A percentile compares a stretch with the other conserved stretches of the same genome.
Evolutionary conservation across 1,140 invertebrate genomes (phyloP).

Genomic region (Lithobius niger): DNA sequence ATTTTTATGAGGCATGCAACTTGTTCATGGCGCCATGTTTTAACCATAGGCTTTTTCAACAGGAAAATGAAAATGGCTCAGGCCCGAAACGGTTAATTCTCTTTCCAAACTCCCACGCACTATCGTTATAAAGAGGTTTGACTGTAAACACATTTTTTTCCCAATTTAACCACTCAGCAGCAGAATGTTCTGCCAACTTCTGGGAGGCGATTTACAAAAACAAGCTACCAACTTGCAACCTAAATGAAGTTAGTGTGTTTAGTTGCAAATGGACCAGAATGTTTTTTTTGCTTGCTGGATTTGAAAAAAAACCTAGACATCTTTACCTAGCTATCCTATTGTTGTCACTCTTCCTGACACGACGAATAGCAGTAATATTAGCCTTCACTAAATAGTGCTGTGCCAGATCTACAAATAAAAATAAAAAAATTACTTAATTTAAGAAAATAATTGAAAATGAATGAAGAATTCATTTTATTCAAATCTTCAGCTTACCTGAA

Average conservation of each 20-base stretch:
- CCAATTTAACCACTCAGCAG: no score
- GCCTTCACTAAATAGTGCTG: conserved; percentile 52
- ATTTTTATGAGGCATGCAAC: no score
- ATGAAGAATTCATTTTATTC: neutral
- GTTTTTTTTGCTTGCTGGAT: neutral
- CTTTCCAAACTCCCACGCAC: no score
- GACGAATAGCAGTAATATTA: conserved; percentile 81
- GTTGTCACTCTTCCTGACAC: conserved; percentile 92
- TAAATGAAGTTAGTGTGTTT: neutral
- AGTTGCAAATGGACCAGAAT: neutral
- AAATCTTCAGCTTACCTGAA: conserved; percentile 46
- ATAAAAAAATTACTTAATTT: conserved; percentile 2
- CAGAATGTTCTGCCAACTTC: no score
- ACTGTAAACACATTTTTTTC: no score
- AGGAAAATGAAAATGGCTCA: no score
- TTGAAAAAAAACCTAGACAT: neutral
- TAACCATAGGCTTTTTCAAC: no score
- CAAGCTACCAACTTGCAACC: no score
- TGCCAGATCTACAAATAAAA: conserved; percentile 33
- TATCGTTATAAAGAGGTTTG: no score
- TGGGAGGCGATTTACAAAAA: no score
- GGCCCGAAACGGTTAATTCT: no score
- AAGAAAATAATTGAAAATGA: conserved; percentile 5
- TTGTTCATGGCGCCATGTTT: no score
- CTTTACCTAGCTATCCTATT: conserved; percentile 69